Evolutionary conservation across 1,140 invertebrate species (phyloP), one percentile per base, ranked within the genome.

Genomic region (Anoplolepis gracilipes): DNA sequence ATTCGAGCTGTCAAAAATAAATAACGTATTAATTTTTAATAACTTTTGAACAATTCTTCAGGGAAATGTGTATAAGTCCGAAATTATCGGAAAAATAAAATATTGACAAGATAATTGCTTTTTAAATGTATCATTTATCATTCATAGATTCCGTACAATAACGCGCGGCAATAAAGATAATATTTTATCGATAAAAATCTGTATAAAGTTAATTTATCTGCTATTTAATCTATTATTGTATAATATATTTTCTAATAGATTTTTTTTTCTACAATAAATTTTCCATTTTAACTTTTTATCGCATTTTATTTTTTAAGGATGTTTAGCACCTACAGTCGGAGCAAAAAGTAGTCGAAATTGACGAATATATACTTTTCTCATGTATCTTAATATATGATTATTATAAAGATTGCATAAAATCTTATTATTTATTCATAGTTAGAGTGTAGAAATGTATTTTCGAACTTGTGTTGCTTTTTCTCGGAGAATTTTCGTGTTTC

Each of bases 1-100:
- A 96, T 94, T 98, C 98, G 93, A 98, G 94, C 97, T 98, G 90
- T 49, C 19, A 25, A 96, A 25, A 96, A 95, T 86, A n/a, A 25
- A 0, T 10, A 65, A 53, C 30, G 7, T n/a, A 36, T 7, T 79
- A 1, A 79, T 67, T 36, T 39, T 67, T 53, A 53, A 25, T 62
- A 62, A 19, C 5, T 67, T 79, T 4, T 6, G 11, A 70, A 1
- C 30, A 39, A 55, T 19, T 16, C 4, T 8, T 28, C 7, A 30
- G 19, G 62, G 4, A 5, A n/a, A 75, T 59, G n/a, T 42, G 42
- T 64, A 11, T 64, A 64, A 61, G 67, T 30, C 13, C 28, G 72
- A 13, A 33, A 57, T 73, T 30, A 62, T 78, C n/a, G 2, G 4
- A 39, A 55, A 64, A 11, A 49, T 13, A 39, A 76, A 19, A 39